Evolutionary conservation across 2,113 vertebrate species (phyloP).

Genomic region (Cacatua alba): DNA sequence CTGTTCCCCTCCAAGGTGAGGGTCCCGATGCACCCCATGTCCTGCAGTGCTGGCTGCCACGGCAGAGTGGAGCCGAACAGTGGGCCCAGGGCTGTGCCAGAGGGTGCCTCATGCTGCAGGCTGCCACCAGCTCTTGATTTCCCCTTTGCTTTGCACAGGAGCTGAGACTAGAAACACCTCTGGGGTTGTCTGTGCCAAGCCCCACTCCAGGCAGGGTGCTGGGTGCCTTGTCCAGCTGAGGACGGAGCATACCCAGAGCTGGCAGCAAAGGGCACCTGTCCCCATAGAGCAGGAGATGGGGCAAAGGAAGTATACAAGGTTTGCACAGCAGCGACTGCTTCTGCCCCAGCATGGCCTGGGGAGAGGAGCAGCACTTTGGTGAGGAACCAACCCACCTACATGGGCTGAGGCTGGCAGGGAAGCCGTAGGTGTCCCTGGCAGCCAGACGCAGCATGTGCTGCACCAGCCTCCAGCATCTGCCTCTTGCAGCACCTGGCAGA

Average conservation of each 20-base stretch:
- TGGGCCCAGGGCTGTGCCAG: background rate
- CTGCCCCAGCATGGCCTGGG: background rate
- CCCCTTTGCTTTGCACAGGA: background rate
- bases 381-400: background rate
- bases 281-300: background rate
- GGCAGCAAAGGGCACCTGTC: background rate
- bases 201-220: background rate
- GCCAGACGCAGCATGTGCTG: background rate
- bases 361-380: background rate
- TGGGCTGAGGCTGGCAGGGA: background rate
- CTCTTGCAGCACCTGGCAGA: background rate
- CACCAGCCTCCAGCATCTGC: background rate
- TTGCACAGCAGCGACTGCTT: background rate
- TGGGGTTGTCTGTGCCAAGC: background rate
- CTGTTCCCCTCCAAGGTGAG: background rate
- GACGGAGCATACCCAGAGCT: background rate
- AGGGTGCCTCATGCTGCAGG: background rate
- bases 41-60: background rate
- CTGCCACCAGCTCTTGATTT: background rate
- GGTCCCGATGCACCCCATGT: rapidly evolving
- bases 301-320: background rate
- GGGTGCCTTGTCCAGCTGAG: background rate
- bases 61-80: rapidly evolving
- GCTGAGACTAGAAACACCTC: background rate
- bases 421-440: background rate